Base-by-base conservation (phyloP, 2,113 vertebrate genomes). In the Benitochromis conjunctus region DNA sequence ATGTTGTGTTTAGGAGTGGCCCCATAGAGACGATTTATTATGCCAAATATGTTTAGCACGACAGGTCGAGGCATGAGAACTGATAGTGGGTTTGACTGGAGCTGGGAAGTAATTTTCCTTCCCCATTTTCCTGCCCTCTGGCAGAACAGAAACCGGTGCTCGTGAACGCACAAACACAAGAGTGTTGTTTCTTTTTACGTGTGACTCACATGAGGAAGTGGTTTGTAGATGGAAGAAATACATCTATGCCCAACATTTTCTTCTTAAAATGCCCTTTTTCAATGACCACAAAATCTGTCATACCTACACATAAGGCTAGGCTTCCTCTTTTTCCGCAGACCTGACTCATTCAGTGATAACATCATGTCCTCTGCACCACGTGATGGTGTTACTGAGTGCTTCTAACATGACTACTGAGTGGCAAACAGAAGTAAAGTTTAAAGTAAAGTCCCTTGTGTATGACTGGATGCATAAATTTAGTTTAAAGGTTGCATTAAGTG, bases 1-100 rank as follows among this genome's bases (percentile, higher is more conserved):
- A 79, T 36, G 60, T 36, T 83, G 6, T 10, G 9, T 19, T 24
- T 38, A 82, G 81, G 86, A 89, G 85, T 82, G 88, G 78, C 91
- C 66, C 19, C 48, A 38, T 24, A 56, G 18, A 84, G 18, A 3
- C 11, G 1, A 60, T 34, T 29, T 31, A 60, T 14, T 6, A 84
- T 6, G 12, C 38, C n/a, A 57, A 34, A 18, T 55, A 58, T 36
- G 29, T 60, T 12, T 29, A 31, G 5, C 11, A 31, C 7, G 14
- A 66, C 89, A 29, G 41, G 92, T 58, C 6, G 12, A 66, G 78
- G 34, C 91, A 64, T 34, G 88, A 74, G 18, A 62, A 48, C 18
- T 19, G 6, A 87, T 3, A 16, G 53, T 4, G 21, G 56, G 46
- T 83, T 69, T 71, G 34, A 31, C 11, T 54, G 5, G 13, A 34